phyloP scores from a whole-genome alignment of 2,797 vertebrate species.

The Aotus griseimembra region DNA sequence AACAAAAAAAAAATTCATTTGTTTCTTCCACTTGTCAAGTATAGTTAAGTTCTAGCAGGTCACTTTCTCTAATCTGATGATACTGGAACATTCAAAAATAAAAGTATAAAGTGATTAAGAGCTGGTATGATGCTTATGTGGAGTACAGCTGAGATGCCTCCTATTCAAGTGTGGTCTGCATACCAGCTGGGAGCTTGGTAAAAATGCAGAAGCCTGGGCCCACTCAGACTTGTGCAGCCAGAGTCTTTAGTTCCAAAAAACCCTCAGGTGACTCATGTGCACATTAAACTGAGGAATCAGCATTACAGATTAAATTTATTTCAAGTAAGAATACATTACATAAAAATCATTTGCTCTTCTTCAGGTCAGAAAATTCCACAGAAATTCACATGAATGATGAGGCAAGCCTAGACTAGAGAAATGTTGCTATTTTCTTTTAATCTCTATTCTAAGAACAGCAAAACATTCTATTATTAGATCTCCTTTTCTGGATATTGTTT shows the following conservation, averaged over 20 bases:
- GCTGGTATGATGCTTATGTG: not conserved
- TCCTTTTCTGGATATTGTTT: slow-evolving; percentile 7
- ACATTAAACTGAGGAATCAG: not conserved
- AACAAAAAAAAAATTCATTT: not conserved
- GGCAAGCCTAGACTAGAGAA: not conserved
- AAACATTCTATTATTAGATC: not conserved
- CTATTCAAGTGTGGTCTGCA: not conserved
- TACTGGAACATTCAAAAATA: not conserved
- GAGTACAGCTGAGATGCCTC: not conserved
- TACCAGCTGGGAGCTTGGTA: not conserved
- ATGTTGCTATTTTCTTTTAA: not conserved
- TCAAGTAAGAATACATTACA: not conserved
- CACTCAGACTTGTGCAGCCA: not conserved
- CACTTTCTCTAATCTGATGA: not conserved
- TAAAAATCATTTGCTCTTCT: slow-evolving; percentile 32
- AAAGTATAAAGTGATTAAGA: not conserved
- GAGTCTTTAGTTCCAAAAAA: slow-evolving; percentile 35
- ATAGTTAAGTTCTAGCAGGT: not conserved
- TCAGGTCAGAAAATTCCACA: slow-evolving; percentile 11
- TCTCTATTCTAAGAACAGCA: not conserved
- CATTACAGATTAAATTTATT: not conserved
- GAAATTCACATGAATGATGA: not conserved
- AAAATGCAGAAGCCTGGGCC: not conserved
- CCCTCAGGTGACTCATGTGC: not conserved
- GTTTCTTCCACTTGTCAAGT: slow-evolving; percentile 40